Evolutionary conservation across 1,140 invertebrate species (phyloP), one percentile per base, ranked within the genome.

Genomic region (Aphis gossypii): DNA sequence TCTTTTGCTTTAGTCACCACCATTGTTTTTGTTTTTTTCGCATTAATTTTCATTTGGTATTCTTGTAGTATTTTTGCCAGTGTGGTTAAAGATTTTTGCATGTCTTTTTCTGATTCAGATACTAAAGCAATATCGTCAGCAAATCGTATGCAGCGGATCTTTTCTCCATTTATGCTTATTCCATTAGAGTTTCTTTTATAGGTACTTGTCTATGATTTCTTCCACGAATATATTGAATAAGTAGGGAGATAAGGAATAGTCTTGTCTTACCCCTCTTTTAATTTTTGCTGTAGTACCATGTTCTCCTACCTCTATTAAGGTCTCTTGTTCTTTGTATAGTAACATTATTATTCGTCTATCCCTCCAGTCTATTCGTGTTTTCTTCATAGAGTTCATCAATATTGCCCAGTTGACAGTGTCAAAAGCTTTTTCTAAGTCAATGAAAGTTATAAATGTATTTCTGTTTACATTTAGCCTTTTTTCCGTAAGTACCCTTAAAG

Each of bases 331-430:
- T 23, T 93, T 93, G 46, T 90, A 93, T 56, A 90, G 54, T 21
- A 68, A 56, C 48, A 93, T 44, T 51, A 93, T 93, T 68, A 93
- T 9, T 88, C 93, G 35, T 88, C 93, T 90, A 23, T 93, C 87
- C 60, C 46, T 93, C 56, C 93, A 93, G 11, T 93, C 92, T 84
- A 93, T 93, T 89, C 86, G 38, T 93, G 84, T 68, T 88, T 93
- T 48, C 51, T 41, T 84, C 60, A 93, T 68, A 56, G 60, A 44
- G 84, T 89, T 93, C 51, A 93, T 88, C 38, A 93, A 44, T 60
- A 93, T 14, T 5, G 51, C 60, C 56, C 86, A 93, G 38, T 89
- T 68, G 21, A 93, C 93, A 68, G 51, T 89, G 56, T 93, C 93
- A 89, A 93, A 93, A 2, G 93, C 93, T 60, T 93, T 93, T 68